phyloP scores from a whole-genome alignment of 2,113 vertebrate genomes.

The Fulica atra region DNA sequence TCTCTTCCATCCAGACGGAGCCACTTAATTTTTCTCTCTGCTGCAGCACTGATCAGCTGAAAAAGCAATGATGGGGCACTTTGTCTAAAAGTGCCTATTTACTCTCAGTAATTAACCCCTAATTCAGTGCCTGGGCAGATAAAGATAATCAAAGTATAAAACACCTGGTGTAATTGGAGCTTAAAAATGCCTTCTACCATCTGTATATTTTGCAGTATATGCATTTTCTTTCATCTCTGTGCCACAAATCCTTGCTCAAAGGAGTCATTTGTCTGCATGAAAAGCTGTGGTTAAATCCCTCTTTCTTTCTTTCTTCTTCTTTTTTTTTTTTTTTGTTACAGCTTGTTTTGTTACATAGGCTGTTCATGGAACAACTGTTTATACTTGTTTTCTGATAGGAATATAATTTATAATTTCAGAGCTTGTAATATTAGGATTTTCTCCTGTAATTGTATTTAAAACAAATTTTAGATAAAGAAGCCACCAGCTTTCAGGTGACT shows the following conservation, averaged over 20 bases:
- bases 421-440: background rate
- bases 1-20: background rate
- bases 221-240: slow-evolving; percentile 23
- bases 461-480: background rate
- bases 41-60: slow-evolving; percentile 7
- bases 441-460: background rate
- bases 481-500: background rate
- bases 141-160: slow-evolving; percentile 60
- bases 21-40: background rate
- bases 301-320: background rate
- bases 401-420: background rate
- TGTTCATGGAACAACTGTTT: background rate
- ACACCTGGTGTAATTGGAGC: slow-evolving; percentile 39
- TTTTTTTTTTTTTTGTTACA: fast-evolving
- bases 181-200: slow-evolving; percentile 36
- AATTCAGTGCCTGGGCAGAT: slow-evolving; percentile 54
- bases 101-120: slow-evolving; percentile 59
- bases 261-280: background rate
- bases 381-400: background rate
- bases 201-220: slow-evolving; percentile 29
- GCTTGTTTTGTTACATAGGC: background rate
- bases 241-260: slow-evolving; percentile 23
- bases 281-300: background rate
- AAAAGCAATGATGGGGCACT: slow-evolving; percentile 21
- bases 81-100: slow-evolving; percentile 53